Base-by-base conservation (phyloP, 2,888 invertebrate species). In the Galerucella calmariensis region DNA sequence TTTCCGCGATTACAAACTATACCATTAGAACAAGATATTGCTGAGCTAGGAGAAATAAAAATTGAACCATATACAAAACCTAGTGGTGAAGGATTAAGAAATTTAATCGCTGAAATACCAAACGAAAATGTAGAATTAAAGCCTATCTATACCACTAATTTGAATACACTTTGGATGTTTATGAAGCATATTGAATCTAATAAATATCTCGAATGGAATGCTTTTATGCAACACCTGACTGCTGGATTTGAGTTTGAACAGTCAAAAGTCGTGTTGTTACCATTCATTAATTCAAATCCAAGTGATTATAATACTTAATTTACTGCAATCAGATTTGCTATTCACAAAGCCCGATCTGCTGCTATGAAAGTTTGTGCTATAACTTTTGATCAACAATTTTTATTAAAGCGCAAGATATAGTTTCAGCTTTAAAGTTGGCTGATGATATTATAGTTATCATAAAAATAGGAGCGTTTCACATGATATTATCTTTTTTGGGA, bases 361-460 rank as follows among this genome's bases (percentile, higher is more conserved):
- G 51, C 8, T 24, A 46, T 51, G 9, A 46, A 10, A 27, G 14
- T 12, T 24, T 66, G 51, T 24, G 3, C 51, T 16, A 20, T 66
- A 12, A 66, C 66, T n/a, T 62, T 62, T n/a, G 62, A 62, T 6
- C 62, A 62, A 12, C 41, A 14, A 9, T n/a, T 62, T 2, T 35
- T 24, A 16, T 20, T 1, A 66, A 66, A 51, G 51, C 66, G 0
- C 46, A 24, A 16, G 66, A 66, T 20, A 66, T 66, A 48, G 66
- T 66, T 51, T 12, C 46, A 24, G 24, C 24, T 51, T 0, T 20
- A 14, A 24, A 51, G 8, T 14, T 48, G 16, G 51, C 12, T 51
- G 27, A 66, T 0, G 20, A 24, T 11, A 0, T 66, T 20, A 3
- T 46, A 14, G 11, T n/a, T 16, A 44, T 63, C 10, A 24, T 66